phyloP scores from a whole-genome alignment of 2,113 vertebrate species.

The Bucco capensis region DNA sequence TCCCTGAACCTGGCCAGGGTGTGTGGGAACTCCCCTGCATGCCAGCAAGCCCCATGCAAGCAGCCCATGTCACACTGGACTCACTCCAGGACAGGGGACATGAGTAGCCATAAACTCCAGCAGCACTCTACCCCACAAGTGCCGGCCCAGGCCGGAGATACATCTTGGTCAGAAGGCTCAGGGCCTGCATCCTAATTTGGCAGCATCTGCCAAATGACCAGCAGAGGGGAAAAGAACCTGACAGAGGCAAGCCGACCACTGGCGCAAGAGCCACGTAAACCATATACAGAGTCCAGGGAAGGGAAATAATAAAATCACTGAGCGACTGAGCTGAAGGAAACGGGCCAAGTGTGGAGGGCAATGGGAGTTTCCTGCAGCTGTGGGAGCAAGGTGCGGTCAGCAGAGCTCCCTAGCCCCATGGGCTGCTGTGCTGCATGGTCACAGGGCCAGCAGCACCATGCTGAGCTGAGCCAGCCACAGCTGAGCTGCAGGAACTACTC shows the following conservation, averaged over 20 bases:
- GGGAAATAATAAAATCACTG: conserved; percentile 11
- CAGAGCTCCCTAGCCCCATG: not conserved
- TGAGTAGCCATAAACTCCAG: rapidly evolving
- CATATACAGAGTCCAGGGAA: not conserved
- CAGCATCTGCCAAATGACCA: conserved; percentile 18
- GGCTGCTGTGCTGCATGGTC: not conserved
- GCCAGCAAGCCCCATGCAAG: not conserved
- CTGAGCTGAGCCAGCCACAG: not conserved
- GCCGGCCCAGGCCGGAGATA: rapidly evolving
- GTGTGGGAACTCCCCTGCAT: not conserved
- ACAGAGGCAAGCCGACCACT: not conserved
- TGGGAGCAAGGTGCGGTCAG: not conserved
- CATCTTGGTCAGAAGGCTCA: not conserved
- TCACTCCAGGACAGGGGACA: rapidly evolving
- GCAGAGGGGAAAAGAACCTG: not conserved
- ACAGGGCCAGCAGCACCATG: rapidly evolving
- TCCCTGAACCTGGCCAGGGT: not conserved
- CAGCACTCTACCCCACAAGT: not conserved
- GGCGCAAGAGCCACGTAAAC: not conserved
- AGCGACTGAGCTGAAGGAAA: conserved; percentile 3
- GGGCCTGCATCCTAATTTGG: conserved; percentile 33
- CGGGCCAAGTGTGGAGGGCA: not conserved
- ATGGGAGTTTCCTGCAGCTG: not conserved
- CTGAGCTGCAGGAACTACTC: rapidly evolving
- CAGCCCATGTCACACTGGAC: not conserved